Evolutionary conservation across 2,797 vertebrate species (phyloP).

Genomic region (Galaxias olidus): DNA sequence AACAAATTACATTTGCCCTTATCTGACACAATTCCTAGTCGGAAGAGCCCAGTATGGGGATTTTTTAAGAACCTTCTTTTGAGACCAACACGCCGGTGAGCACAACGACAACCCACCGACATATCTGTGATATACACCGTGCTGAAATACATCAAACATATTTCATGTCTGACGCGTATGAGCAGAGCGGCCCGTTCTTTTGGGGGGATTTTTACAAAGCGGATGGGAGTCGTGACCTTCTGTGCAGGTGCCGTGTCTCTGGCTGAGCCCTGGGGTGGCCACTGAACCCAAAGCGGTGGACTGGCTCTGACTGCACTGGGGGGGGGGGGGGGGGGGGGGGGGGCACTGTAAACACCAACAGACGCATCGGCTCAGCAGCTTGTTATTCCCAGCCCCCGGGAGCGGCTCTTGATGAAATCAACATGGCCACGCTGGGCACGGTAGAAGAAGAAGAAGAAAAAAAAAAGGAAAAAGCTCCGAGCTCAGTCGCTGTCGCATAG

Average conservation of each 20-base stretch:
- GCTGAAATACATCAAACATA: too few relatives aligned
- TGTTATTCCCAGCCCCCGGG: conserved; percentile 60
- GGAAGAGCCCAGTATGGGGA: conserved; percentile 12
- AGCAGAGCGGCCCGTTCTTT: too few relatives aligned
- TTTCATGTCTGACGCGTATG: too few relatives aligned
- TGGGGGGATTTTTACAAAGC: too few relatives aligned
- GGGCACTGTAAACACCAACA: conserved; percentile 52
- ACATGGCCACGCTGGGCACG: conserved; percentile 40
- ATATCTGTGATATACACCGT: too few relatives aligned
- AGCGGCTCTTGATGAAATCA: conserved; percentile 63
- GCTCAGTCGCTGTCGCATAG: conserved; percentile 44
- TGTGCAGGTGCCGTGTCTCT: not conserved
- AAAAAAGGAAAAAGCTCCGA: not conserved
- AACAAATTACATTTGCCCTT: conserved; percentile 58
- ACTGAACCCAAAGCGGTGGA: conserved; percentile 4
- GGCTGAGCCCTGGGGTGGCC: conserved; percentile 26
- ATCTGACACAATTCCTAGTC: conserved; percentile 50
- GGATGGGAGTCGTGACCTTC: not conserved
- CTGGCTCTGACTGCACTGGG: conserved; percentile 13
- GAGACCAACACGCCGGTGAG: too few relatives aligned
- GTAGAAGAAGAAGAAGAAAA: too few relatives aligned
- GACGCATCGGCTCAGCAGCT: conserved; percentile 52
- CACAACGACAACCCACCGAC: too few relatives aligned
- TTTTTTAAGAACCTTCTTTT: too few relatives aligned
- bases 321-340: conserved; percentile 18